Evolutionary conservation across 2,888 invertebrate genomes (phyloP), one percentile per base, ranked within the genome.

Genomic region (Drosophila nigricruria): DNA sequence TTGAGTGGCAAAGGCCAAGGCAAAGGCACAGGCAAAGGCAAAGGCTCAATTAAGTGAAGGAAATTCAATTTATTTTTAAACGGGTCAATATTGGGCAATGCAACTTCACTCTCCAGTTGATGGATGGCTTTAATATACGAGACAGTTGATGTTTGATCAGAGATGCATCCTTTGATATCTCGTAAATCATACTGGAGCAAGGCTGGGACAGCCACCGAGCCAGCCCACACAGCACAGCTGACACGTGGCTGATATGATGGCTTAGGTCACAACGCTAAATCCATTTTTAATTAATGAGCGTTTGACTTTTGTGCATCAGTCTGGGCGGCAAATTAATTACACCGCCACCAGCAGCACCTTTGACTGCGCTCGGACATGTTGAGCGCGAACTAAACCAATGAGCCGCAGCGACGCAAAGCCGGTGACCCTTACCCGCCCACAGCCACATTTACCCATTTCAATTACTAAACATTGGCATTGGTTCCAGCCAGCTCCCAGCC

Each of bases 231-330:
- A 34, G 34, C 12, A 1, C 12, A 3, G 34, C 34, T 34, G 34
- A 4, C 34, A 34, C 34, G 34, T 34, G 34, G 23, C 36, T n/a
- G 49, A 40, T 38, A 25, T 64, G 49, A 30, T 50, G 50, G 59
- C 60, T 76, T 43, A 25, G 49, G 59, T 38, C 53, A 43, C n/a
- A n/a, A n/a, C 30, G 36, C 45, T 42, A 81, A 87, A 81, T 77
- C 77, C 71, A 61, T 66, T 77, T 70, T 72, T 73, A 81, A 82
- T 82, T 82, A 87, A 81, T 81, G 69, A 70, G 56, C 73, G 61
- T 69, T 64, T 70, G 69, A 61, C 69, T 71, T 56, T 58, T 36
- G 57, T 56, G 42, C 61, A 63, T 54, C 40, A 25, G 52, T 40
- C 40, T 52, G 36, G 23, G 32, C 12, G 49, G n/a, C 49, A 34